A percentile compares a stretch with the other conserved stretches of the same genome.
Evolutionary conservation across 2,888 invertebrate species (phyloP).

Genomic region (Rhyacophila evoluta): DNA sequence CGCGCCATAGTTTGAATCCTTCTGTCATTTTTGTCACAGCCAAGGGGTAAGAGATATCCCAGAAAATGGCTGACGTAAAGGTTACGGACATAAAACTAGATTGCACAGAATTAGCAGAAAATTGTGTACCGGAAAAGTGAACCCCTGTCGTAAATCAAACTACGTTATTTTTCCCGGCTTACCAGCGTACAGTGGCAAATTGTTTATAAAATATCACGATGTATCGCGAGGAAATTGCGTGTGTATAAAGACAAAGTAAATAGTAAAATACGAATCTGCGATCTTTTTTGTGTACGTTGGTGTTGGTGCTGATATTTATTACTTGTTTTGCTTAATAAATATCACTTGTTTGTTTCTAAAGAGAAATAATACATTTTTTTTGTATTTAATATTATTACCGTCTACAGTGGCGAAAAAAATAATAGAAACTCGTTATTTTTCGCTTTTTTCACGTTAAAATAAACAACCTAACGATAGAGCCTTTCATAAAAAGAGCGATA

Average conservation of each 20-base stretch:
- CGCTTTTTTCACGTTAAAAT: too few relatives aligned
- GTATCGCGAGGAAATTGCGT: slow-evolving; percentile 1
- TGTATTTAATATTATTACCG: neutral
- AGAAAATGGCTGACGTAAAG: slow-evolving; percentile 50
- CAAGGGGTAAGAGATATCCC: slow-evolving; percentile 35
- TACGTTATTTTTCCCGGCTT: slow-evolving; percentile 15
- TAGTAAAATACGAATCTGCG: neutral
- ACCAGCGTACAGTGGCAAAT: neutral
- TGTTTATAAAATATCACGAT: slow-evolving; percentile 1
- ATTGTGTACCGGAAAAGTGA: slow-evolving; percentile 50
- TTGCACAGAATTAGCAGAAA: slow-evolving; percentile 52
- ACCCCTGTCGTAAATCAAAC: slow-evolving; percentile 50
- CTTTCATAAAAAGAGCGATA: too few relatives aligned
- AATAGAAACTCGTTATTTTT: too few relatives aligned
- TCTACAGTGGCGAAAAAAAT: neutral
- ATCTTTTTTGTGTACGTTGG: neutral
- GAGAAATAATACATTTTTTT: neutral
- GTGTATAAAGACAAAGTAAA: slow-evolving; percentile 14
- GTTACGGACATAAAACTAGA: slow-evolving; percentile 49
- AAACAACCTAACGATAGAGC: too few relatives aligned
- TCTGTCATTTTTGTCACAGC: neutral
- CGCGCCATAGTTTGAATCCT: neutral
- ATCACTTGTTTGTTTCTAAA: neutral
- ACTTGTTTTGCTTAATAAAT: slow-evolving; percentile 9
- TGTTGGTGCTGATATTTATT: neutral